phyloP scores from a whole-genome alignment of 2,888 invertebrate species.

The Lutraria lutraria region DNA sequence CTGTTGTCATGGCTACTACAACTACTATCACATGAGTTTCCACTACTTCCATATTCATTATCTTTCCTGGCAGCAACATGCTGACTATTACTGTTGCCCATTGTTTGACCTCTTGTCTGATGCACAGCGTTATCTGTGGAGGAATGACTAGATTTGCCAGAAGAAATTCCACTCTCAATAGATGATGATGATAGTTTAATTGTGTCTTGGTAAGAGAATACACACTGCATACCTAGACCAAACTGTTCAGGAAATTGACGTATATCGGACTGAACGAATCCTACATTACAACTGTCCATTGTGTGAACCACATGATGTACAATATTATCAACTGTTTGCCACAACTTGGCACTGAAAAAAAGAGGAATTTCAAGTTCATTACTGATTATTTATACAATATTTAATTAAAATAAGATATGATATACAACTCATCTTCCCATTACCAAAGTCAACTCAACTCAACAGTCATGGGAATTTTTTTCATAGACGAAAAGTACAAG shows the following conservation, averaged over 20 bases:
- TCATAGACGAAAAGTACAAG: too few species aligned
- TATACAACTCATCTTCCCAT: too few species aligned
- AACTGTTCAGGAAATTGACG: slow-evolving; percentile 72
- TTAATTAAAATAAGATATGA: too few species aligned
- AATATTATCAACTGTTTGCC: slow-evolving; percentile 77
- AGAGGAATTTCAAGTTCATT: slow-evolving; percentile 12
- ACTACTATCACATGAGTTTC: slow-evolving; percentile 24
- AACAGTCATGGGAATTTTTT: too few species aligned
- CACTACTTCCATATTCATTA: slow-evolving; percentile 30
- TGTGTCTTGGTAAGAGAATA: slow-evolving; percentile 66
- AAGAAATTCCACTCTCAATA: not conserved
- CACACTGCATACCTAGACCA: slow-evolving; percentile 70
- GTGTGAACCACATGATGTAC: slow-evolving; percentile 79
- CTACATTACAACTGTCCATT: slow-evolving; percentile 47
- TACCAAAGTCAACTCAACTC: too few species aligned
- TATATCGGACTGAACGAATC: slow-evolving; percentile 59
- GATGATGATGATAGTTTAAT: slow-evolving; percentile 26
- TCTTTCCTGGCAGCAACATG: not conserved
- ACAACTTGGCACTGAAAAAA: slow-evolving; percentile 68
- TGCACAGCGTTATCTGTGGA: not conserved
- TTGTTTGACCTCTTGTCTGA: not conserved
- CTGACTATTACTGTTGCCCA: not conserved
- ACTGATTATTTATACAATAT: not conserved
- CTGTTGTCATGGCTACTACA: slow-evolving; percentile 33
- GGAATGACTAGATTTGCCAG: not conserved